These are phyloP conservation scores for Channa maculata DNA, from an alignment of 2,113 vertebrate genomes.

Conservation along the genomic window DNA sequence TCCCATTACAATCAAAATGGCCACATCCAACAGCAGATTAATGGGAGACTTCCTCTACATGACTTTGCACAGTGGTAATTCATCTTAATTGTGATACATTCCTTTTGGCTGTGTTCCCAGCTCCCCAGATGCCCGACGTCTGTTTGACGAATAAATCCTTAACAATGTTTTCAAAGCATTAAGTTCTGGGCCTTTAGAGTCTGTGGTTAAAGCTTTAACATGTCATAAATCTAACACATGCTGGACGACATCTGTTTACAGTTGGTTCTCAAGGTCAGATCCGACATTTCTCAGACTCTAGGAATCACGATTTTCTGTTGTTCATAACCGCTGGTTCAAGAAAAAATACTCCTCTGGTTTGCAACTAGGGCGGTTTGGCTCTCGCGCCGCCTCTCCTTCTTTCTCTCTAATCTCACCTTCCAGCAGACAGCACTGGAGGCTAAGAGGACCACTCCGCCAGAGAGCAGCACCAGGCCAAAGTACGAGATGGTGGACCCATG, in stretches of 20 bases:
- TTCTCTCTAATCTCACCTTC: slow-evolving; percentile 88
- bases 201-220: slow-evolving; percentile 25
- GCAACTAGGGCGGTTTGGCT: slow-evolving; percentile 92
- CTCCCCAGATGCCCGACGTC: slow-evolving; percentile 58
- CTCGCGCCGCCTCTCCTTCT: slow-evolving; percentile 92
- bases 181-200: slow-evolving; percentile 43
- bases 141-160: slow-evolving; percentile 58
- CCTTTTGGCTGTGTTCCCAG: slow-evolving; percentile 68
- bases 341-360: slow-evolving; percentile 88
- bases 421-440: slow-evolving; percentile 91
- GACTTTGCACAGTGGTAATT: slow-evolving; percentile 57
- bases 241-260: slow-evolving; percentile 48
- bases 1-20: slow-evolving; percentile 51
- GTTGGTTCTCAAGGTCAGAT: slow-evolving; percentile 22
- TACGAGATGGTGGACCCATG: slow-evolving; percentile 97
- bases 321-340: slow-evolving; percentile 6
- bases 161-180: slow-evolving; percentile 54
- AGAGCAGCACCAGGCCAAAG: slow-evolving; percentile 92
- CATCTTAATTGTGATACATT: slow-evolving; percentile 73
- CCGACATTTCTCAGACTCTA: not conserved
- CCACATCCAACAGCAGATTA: slow-evolving; percentile 65
- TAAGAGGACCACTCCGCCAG: slow-evolving; percentile 88
- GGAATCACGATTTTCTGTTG: not conserved
- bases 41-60: slow-evolving; percentile 71
- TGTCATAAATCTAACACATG: slow-evolving; percentile 20